A percentile compares a stretch with the other conserved stretches of the same genome.
These are phyloP conservation scores for Caenorhabditis wallacei DNA, from an alignment of 2,888 invertebrate genomes.

Conservation along the genomic window DNA sequence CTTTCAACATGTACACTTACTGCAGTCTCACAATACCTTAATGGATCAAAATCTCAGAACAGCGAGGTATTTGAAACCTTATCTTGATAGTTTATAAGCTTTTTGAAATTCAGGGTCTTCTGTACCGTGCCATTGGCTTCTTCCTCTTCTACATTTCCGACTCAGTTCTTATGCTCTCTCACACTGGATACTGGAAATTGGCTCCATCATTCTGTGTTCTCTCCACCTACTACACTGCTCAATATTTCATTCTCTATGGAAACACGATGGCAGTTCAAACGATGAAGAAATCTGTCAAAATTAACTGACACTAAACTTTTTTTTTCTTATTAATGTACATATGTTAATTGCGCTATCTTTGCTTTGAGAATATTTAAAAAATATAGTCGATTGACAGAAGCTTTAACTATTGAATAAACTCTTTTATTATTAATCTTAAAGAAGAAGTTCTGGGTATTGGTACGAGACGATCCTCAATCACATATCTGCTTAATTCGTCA, in stretches of 20 bases:
- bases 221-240: constrained; percentile 77
- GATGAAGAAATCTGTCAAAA: constrained; percentile 27
- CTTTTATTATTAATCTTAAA: not conserved
- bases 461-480: not conserved
- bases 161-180: constrained; percentile 75
- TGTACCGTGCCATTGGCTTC: constrained; percentile 63
- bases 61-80: constrained; percentile 42
- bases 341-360: constrained; percentile 8
- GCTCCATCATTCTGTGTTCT: constrained; percentile 68
- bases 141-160: constrained; percentile 77
- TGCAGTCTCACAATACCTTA: constrained; percentile 71
- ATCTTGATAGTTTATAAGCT: not conserved
- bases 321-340: constrained; percentile 4
- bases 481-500: not conserved
- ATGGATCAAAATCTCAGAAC: constrained; percentile 61
- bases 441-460: not conserved
- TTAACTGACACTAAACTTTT: constrained; percentile 23
- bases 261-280: constrained; percentile 37
- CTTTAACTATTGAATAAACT: constrained; percentile 24
- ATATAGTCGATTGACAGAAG: constrained; percentile 1
- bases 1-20: constrained; percentile 68
- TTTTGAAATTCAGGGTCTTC: constrained; percentile 28
- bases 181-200: constrained; percentile 71
- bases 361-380: not conserved
- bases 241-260: constrained; percentile 72